Conservation (phyloP, 2,888 invertebrate genomes). For the Drosophila rubida region DNA sequence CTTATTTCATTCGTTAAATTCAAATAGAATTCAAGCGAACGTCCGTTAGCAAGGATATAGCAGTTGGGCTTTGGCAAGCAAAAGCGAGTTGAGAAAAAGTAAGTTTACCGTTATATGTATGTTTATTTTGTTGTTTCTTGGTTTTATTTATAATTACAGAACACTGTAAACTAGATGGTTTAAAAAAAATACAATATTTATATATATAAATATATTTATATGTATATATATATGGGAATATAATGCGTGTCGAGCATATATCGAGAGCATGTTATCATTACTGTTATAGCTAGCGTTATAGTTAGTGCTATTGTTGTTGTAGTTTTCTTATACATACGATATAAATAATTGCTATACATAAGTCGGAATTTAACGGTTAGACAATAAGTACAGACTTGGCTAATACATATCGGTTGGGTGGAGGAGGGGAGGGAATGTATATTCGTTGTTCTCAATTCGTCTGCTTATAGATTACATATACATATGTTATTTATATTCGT, state of each 20-base stretch:
- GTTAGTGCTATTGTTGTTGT: neutral
- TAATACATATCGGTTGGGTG: conserved; percentile 6
- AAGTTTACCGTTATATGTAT: conserved; percentile 10
- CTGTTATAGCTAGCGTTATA: neutral
- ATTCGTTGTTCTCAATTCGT: conserved; percentile 49
- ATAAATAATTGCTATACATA: conserved; percentile 56
- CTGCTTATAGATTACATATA: conserved; percentile 25
- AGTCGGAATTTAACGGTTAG: neutral
- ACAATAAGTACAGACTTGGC: conserved; percentile 46
- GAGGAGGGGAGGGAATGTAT: conserved; percentile 9
- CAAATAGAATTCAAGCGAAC: too few species aligned
- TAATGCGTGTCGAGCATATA: conserved; percentile 22
- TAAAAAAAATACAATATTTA: conserved; percentile 28
- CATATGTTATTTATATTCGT: conserved; percentile 31
- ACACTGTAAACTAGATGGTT: conserved; percentile 41
- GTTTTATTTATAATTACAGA: conserved; percentile 44
- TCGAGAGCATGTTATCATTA: conserved; percentile 5
- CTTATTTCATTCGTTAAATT: too few species aligned
- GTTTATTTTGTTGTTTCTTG: conserved; percentile 38
- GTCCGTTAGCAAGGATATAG: too few species aligned
- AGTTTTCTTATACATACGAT: conserved; percentile 12
- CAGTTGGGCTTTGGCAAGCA: neutral
- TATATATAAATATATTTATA: conserved; percentile 24
- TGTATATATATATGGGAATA: conserved; percentile 40
- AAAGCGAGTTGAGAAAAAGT: neutral